Evolutionary conservation across 2,888 invertebrate genomes (phyloP).

Genomic region (Scrobipalpa costella): DNA sequence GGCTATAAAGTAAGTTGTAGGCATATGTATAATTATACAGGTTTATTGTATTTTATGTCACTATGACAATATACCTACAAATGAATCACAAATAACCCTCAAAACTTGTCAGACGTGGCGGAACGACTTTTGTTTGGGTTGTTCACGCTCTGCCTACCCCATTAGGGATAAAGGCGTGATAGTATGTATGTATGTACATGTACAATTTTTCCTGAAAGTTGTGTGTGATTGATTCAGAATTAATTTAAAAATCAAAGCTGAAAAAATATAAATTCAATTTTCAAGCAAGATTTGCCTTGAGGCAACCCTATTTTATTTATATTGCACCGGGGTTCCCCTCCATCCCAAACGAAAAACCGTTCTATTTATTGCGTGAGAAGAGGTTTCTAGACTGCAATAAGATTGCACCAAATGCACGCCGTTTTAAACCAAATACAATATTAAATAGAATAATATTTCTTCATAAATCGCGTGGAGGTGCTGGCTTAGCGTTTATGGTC

Average conservation of each 20-base stretch:
- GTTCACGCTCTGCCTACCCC: no score
- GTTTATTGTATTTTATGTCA: no score
- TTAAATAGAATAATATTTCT: slow-evolving; percentile 50
- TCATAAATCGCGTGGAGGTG: slow-evolving; percentile 54
- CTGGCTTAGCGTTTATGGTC: slow-evolving; percentile 37
- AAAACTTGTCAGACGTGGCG: no score
- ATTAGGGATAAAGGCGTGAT: no score
- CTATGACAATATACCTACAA: no score
- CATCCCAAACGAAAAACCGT: slow-evolving; percentile 21
- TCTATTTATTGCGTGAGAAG: slow-evolving; percentile 21
- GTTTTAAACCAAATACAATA: slow-evolving; percentile 42
- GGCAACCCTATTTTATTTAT: slow-evolving; percentile 12
- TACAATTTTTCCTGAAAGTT: no score
- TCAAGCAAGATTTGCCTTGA: background rate
- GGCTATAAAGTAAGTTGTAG: no score
- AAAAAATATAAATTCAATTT: background rate
- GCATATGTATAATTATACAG: no score
- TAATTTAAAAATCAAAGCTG: background rate
- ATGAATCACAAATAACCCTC: no score
- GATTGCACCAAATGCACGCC: slow-evolving; percentile 31
- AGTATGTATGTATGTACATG: no score
- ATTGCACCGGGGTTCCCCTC: background rate
- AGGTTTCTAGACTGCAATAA: slow-evolving; percentile 13
- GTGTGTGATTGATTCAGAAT: no score
- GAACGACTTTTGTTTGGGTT: no score